Conservation (phyloP, 2,797 vertebrate species). For the Anisognathus igniventris region DNA sequence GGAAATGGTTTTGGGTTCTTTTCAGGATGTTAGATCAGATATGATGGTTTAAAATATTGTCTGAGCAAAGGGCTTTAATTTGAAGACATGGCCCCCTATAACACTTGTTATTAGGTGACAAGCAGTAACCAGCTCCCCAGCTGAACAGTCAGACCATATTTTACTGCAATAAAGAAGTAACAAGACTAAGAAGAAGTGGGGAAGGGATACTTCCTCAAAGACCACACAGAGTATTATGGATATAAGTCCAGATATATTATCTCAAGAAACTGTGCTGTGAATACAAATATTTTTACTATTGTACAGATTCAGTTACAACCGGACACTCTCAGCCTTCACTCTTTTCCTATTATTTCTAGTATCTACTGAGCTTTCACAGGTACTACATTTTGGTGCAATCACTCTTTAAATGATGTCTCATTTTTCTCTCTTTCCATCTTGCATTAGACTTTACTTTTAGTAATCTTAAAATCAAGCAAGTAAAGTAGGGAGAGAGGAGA, state of each 20-base stretch:
- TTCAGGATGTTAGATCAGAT: background rate
- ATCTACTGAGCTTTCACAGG: background rate
- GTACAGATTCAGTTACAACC: background rate
- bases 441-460: background rate
- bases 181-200: background rate
- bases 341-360: background rate
- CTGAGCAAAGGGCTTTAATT: background rate
- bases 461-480: background rate
- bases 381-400: background rate
- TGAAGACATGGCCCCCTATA: background rate
- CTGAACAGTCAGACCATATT: background rate
- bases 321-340: background rate
- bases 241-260: background rate
- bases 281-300: background rate
- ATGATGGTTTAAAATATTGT: background rate
- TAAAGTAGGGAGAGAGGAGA: background rate
- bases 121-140: background rate
- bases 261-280: background rate
- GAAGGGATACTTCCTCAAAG: background rate
- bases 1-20: rapidly evolving
- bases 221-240: background rate
- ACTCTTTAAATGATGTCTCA: background rate
- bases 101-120: background rate
- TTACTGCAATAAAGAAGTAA: background rate
- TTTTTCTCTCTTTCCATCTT: background rate